Evolutionary conservation across 2,797 vertebrate species (phyloP).

Genomic region (Alfaro cultratus): DNA sequence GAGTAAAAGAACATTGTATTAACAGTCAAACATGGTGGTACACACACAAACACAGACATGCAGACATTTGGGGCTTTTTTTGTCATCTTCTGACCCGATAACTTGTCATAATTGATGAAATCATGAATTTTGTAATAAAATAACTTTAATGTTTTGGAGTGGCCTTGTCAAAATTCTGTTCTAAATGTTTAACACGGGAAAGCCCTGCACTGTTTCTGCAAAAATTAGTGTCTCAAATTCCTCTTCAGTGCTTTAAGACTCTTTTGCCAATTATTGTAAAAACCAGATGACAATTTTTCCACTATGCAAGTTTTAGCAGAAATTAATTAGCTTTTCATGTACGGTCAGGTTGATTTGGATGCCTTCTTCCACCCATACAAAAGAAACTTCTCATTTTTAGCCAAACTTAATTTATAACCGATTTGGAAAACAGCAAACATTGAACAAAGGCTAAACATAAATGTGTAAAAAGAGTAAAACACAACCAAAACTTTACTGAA

Average conservation of each 20-base stretch:
- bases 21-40: background rate
- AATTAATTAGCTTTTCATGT: background rate
- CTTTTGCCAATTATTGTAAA: background rate
- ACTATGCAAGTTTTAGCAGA: background rate
- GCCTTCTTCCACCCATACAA: background rate
- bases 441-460: background rate
- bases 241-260: background rate
- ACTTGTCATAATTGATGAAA: background rate
- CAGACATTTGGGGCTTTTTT: background rate
- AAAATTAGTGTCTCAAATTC: background rate
- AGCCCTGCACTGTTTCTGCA: background rate
- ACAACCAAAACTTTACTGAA: background rate
- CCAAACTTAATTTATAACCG: background rate
- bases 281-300: background rate
- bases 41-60: too few species aligned
- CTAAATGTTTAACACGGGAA: background rate
- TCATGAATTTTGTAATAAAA: background rate
- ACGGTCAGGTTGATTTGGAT: background rate
- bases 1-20: background rate
- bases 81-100: background rate
- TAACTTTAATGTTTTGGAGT: background rate
- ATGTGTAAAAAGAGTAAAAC: background rate
- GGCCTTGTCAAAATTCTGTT: background rate
- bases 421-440: background rate
- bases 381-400: background rate